Conservation (phyloP, 2,113 vertebrate species). For the Meleagris gallopavo region DNA sequence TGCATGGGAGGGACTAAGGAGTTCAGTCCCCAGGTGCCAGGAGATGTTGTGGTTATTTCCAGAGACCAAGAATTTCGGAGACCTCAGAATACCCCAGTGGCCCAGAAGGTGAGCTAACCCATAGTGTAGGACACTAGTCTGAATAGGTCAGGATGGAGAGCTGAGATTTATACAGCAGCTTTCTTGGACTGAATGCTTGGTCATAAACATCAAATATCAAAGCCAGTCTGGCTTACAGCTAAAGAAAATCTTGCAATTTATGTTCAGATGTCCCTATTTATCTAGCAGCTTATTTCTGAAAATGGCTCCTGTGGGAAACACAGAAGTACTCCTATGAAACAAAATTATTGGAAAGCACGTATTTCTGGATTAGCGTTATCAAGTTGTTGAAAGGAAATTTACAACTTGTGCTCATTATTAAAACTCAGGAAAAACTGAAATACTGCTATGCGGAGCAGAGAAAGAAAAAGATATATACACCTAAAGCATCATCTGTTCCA, state of each 20-base stretch:
- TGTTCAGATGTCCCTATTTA: not conserved
- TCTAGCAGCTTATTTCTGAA: slow-evolving; percentile 12
- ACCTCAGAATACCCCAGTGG: not conserved
- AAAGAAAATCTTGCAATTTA: not conserved
- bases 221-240: not conserved
- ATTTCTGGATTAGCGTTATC: not conserved
- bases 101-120: not conserved
- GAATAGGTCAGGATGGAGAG: not conserved
- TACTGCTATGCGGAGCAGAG: not conserved
- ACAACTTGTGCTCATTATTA: not conserved
- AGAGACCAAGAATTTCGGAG: not conserved
- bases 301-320: slow-evolving; percentile 13
- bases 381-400: slow-evolving; percentile 6
- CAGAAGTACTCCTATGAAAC: not conserved
- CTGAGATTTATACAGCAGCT: not conserved
- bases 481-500: not conserved
- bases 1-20: not conserved
- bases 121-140: not conserved
- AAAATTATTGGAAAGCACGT: not conserved
- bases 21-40: not conserved
- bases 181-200: not conserved
- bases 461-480: not conserved
- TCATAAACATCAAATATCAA: not conserved
- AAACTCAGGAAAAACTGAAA: not conserved
- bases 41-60: not conserved